These are phyloP conservation scores for Erebia palarica DNA, from an alignment of 2,888 invertebrate genomes.

Conservation along the genomic window DNA sequence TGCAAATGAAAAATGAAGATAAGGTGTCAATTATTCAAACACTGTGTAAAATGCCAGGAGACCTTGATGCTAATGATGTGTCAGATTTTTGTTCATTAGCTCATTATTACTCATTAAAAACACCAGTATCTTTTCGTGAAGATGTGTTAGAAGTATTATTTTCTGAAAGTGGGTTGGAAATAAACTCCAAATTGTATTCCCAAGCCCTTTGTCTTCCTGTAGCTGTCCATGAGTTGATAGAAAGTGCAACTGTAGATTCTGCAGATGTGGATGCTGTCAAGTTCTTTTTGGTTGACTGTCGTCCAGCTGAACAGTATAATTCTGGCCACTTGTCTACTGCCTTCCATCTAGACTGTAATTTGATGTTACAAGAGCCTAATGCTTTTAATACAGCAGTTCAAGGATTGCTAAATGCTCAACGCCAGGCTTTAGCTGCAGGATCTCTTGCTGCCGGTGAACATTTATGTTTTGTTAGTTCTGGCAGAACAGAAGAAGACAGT, in stretches of 20 bases:
- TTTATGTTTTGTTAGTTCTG: conserved; percentile 96
- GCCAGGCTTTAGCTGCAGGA: conserved; percentile 92
- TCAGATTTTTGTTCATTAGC: conserved; percentile 98
- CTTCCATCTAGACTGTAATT: conserved; percentile 97
- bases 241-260: conserved; percentile 87
- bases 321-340: conserved; percentile 98
- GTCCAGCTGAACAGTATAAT: conserved; percentile 98
- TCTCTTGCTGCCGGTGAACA: conserved; percentile 94
- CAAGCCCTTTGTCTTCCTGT: conserved; percentile 97
- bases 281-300: conserved; percentile 98
- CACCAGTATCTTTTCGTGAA: conserved; percentile 95
- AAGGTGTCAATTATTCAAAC: conserved; percentile 87
- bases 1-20: conserved; percentile 88
- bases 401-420: conserved; percentile 94
- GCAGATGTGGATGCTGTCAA: conserved; percentile 86
- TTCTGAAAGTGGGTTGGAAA: conserved; percentile 80
- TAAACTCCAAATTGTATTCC: conserved; percentile 85
- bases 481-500: conserved; percentile 95
- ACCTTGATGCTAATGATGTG: conserved; percentile 96
- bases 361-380: conserved; percentile 98
- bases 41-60: conserved; percentile 90
- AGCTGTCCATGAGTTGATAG: conserved; percentile 95
- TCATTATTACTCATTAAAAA: conserved; percentile 96
- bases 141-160: conserved; percentile 88
- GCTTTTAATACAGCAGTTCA: conserved; percentile 97